These are phyloP conservation scores for Kryptolebias ocellatus DNA, from an alignment of 2,797 vertebrate genomes.

Conservation along the genomic window DNA sequence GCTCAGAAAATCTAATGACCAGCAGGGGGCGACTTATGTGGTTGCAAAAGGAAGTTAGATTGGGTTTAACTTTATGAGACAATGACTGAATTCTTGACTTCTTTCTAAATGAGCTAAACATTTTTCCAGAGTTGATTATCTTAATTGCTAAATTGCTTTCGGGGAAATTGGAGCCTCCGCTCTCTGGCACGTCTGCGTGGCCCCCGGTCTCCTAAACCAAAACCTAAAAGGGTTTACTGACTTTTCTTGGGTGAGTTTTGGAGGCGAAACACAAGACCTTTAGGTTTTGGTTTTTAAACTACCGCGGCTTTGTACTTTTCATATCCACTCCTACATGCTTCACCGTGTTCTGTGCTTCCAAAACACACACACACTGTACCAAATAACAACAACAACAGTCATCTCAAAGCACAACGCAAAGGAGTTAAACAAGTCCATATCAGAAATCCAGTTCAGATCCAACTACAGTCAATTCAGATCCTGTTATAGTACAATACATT, in stretches of 20 bases:
- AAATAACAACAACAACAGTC: too few species aligned
- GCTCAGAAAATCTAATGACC: too few species aligned
- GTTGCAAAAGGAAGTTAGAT: neutral
- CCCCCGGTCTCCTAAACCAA: neutral
- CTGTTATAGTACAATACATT: too few species aligned
- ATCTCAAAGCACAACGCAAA: too few species aligned
- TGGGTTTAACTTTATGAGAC: neutral
- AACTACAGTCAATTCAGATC: too few species aligned
- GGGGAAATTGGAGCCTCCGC: neutral
- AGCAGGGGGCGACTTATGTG: neutral
- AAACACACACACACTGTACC: too few species aligned
- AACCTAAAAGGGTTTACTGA: neutral
- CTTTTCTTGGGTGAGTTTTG: neutral
- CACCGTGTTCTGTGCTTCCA: too few species aligned
- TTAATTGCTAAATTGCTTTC: neutral
- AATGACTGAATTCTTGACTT: neutral
- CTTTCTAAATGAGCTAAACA: neutral
- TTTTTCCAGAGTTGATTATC: neutral
- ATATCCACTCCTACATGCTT: too few species aligned
- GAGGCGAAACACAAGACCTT: neutral
- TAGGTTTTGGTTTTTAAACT: neutral
- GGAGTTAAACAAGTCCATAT: too few species aligned
- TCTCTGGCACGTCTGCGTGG: neutral
- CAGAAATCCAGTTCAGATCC: too few species aligned
- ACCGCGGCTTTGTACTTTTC: too few species aligned